Conservation (phyloP, 2,113 vertebrate species). For the Phasianus colchicus region DNA sequence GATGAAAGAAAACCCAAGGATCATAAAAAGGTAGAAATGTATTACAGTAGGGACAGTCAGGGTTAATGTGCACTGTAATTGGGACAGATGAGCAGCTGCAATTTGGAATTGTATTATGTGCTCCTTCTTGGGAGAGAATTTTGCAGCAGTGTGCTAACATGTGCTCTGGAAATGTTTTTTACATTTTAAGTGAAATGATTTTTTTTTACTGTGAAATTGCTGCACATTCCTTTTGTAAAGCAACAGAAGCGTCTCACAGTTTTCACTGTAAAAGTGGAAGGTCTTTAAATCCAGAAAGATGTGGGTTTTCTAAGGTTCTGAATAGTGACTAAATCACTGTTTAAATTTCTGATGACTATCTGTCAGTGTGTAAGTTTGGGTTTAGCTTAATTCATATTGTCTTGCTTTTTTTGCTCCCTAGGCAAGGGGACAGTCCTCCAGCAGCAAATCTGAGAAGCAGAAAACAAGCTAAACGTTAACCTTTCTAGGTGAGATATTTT, state of each 20-base stretch:
- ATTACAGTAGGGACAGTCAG: fast-evolving
- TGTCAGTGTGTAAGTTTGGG: not conserved
- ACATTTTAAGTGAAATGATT: not conserved
- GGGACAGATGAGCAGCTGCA: not conserved
- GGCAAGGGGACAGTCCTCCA: constrained; percentile 69
- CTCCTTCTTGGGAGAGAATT: not conserved
- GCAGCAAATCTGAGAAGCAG: constrained; percentile 75
- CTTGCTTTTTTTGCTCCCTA: constrained; percentile 20
- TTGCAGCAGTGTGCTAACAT: not conserved
- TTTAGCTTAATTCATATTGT: not conserved
- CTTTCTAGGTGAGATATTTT: constrained; percentile 58
- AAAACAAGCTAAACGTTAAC: constrained; percentile 74
- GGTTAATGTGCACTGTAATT: too few species aligned
- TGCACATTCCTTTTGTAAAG: not conserved
- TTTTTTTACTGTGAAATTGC: not conserved
- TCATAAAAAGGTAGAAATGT: constrained; percentile 66
- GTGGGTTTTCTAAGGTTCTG: not conserved
- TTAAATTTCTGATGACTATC: not conserved
- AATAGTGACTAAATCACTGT: not conserved
- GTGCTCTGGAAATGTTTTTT: not conserved
- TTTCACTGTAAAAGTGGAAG: fast-evolving
- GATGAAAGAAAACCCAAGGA: constrained; percentile 66
- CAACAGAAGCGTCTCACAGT: not conserved
- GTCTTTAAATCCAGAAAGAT: too few species aligned
- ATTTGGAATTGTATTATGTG: not conserved